Base-by-base conservation (phyloP, 2,888 invertebrate genomes). In the Tinea pellionella region DNA sequence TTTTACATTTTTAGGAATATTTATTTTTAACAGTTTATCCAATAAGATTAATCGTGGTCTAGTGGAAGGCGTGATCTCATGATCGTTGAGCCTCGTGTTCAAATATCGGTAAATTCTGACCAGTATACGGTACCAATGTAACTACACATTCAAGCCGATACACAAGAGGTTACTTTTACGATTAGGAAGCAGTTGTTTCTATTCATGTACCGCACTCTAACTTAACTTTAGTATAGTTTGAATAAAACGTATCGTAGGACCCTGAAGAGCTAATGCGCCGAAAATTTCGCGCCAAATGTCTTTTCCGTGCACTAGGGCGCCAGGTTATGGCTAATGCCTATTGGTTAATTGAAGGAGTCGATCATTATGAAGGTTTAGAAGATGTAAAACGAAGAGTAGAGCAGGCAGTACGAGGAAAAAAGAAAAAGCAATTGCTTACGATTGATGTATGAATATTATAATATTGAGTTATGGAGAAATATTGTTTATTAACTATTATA, bases 341-440 rank as follows among this genome's bases (percentile, higher is more conserved):
- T 63, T 91, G 91, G 91, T 64, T 91, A 63, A 81, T 80, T 32
- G 90, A 90, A 65, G 78, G 77, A 8, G 70, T 78, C 0, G 86
- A 83, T n/a, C 70, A 82, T 0, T 86, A 86, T 61, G 78, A 82
- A 63, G 89, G 89, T 0, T 69, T 84, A 1, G 88, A 85, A 62
- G 87, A 89, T 63, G 89, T 90, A 2, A 81, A 84, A 67, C 80
- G 86, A 55, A 89, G 90, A 64, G 89, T 91, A 7, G 85, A 86
- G 30, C 82, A 89, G 65, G 82, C 88, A n/a, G 80, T 89, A 16
- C 80, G 89, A 1, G 73, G 78, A 0, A 83, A 81, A 64, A 72
- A 80, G 1, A 84, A 80, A 65, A 84, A 87, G 61, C 89, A 88
- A 63, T 68, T 89, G 43, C 68, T 90, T 32, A 81, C 73, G 30